Evolutionary conservation across 2,888 invertebrate genomes (phyloP), one percentile per base, ranked within the genome.

Genomic region (Aspidapion aeneum): DNA sequence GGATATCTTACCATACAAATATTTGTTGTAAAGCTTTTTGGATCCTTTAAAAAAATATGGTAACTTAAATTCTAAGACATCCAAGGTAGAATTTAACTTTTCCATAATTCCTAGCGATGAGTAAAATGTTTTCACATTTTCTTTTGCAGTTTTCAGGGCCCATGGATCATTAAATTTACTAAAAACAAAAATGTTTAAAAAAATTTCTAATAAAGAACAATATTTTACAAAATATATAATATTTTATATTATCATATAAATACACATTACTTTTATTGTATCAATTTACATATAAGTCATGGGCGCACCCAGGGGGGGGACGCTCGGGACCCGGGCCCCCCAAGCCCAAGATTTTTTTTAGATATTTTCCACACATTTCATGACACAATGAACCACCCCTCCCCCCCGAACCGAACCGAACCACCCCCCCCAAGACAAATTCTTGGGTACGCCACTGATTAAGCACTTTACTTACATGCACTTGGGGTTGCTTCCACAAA

Each of bases 401-500:
- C 18, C n/a, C n/a, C n/a, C n/a, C n/a, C n/a, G n/a, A n/a, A n/a
- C n/a, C n/a, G n/a, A n/a, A n/a, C n/a, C n/a, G n/a, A n/a, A n/a
- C n/a, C n/a, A n/a, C n/a, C n/a, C n/a, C n/a, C n/a, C n/a, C n/a
- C n/a, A n/a, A n/a, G n/a, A n/a, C n/a, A n/a, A n/a, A n/a, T n/a
- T n/a, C n/a, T n/a, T n/a, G n/a, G n/a, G n/a, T n/a, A n/a, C 16
- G 1, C 9, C 20, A 50, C 60, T n/a, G n/a, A n/a, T n/a, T n/a
- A n/a, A n/a, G n/a, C n/a, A n/a, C n/a, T n/a, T n/a, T n/a, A 81
- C 84, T 82, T 78, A 87, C 86, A 79, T 80, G 76, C 87, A 87
- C 64, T 82, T 77, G 19, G 78, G 73, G 71, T 86, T 81, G 64
- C 87, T 86, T 18, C 88, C 87, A 71, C 87, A 88, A 74, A 87